Percentiles rank a stretch among this genome's conserved stretches.
These are phyloP conservation scores for Tholera decimalis DNA, from an alignment of 2,888 invertebrate species.

Conservation along the genomic window DNA sequence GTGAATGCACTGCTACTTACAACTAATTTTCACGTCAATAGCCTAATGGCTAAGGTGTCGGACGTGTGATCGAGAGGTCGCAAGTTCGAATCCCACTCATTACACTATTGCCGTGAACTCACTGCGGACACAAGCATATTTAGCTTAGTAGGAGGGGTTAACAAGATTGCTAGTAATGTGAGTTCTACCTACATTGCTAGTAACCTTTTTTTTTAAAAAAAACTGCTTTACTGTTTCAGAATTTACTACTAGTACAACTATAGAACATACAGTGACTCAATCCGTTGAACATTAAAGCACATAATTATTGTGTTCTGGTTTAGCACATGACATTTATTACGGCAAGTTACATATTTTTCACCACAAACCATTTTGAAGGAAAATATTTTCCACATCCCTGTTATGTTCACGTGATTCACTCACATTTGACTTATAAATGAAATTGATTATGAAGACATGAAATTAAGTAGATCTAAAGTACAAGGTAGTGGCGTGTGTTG, in stretches of 20 bases:
- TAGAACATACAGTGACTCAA: not conserved
- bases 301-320: slow-evolving; percentile 24
- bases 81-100: too few relatives aligned
- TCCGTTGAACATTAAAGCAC: slow-evolving; percentile 16
- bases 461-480: slow-evolving; percentile 30
- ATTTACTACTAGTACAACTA: not conserved
- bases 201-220: too few relatives aligned
- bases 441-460: slow-evolving; percentile 48
- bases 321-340: slow-evolving; percentile 20
- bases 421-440: slow-evolving; percentile 43
- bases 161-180: too few relatives aligned
- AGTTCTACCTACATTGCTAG: too few relatives aligned
- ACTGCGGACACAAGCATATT: too few relatives aligned
- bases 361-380: slow-evolving; percentile 12
- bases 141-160: too few relatives aligned
- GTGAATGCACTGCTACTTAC: not conserved
- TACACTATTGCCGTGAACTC: too few relatives aligned
- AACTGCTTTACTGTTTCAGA: not conserved
- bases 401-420: slow-evolving; percentile 36
- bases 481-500: slow-evolving; percentile 12
- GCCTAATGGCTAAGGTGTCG: too few relatives aligned
- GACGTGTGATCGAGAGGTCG: too few relatives aligned
- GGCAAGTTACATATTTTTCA: slow-evolving; percentile 22
- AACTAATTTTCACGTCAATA: too few relatives aligned
- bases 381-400: slow-evolving; percentile 32